These are phyloP conservation scores for Elmis aenea DNA, from an alignment of 2,888 invertebrate genomes.

Conservation along the genomic window DNA sequence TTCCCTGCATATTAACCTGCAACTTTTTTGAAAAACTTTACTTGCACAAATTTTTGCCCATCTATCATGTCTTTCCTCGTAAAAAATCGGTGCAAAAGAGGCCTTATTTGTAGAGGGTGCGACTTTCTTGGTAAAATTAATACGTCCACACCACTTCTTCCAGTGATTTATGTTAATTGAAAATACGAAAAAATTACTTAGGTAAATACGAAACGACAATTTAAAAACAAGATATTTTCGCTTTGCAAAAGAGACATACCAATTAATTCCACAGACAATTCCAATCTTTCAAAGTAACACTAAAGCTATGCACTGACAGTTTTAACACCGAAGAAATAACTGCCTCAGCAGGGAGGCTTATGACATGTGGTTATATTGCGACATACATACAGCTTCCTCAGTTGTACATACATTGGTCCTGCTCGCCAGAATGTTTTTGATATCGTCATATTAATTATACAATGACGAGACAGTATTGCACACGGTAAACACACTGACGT, in stretches of 20 bases:
- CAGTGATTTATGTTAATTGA: slow-evolving; percentile 14
- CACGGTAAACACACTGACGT: too few species aligned
- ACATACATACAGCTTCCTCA: slow-evolving; percentile 19
- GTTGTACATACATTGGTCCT: slow-evolving; percentile 17
- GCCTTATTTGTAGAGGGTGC: too few species aligned
- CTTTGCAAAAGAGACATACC: slow-evolving; percentile 16
- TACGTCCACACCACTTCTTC: slow-evolving; percentile 4
- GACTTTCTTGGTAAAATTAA: too few species aligned
- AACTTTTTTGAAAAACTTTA: too few species aligned
- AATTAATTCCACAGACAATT: slow-evolving; percentile 21
- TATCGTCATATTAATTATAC: slow-evolving; percentile 7
- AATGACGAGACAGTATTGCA: too few species aligned
- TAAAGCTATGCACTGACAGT: slow-evolving; percentile 21
- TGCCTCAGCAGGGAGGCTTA: slow-evolving; percentile 20
- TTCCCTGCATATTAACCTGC: too few species aligned
- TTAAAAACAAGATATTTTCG: slow-evolving; percentile 15
- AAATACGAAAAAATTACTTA: slow-evolving; percentile 9
- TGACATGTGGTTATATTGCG: slow-evolving; percentile 22
- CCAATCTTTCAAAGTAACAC: slow-evolving; percentile 22
- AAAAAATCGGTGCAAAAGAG: too few species aligned
- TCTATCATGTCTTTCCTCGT: too few species aligned
- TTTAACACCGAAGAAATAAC: slow-evolving; percentile 23
- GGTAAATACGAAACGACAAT: slow-evolving; percentile 4
- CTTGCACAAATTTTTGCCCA: too few species aligned
- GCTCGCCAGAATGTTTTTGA: slow-evolving; percentile 10